Conservation (phyloP, 2,888 invertebrate species). For the Theretra japonica region DNA sequence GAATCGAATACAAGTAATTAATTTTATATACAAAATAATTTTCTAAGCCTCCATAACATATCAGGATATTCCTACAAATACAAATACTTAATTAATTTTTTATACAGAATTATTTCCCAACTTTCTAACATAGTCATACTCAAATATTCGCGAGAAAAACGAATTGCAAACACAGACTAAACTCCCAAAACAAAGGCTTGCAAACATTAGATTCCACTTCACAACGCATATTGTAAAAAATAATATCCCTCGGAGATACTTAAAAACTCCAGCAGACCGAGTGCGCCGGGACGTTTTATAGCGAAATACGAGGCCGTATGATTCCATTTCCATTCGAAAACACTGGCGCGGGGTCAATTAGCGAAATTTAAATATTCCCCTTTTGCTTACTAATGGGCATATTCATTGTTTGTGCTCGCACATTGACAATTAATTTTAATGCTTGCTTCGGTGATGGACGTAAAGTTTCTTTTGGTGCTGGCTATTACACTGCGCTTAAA, state of each 20-base stretch:
- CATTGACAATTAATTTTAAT: slow-evolving; percentile 12
- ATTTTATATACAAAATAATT: too few species aligned
- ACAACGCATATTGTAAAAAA: neutral
- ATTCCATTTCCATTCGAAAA: slow-evolving; percentile 11
- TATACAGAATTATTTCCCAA: neutral
- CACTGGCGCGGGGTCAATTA: slow-evolving; percentile 27
- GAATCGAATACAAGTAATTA: too few species aligned
- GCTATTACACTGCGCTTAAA: too few species aligned
- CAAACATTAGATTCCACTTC: neutral
- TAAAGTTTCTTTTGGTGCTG: too few species aligned
- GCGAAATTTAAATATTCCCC: slow-evolving; percentile 29
- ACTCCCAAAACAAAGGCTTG: neutral
- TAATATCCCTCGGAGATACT: neutral
- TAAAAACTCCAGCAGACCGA: neutral
- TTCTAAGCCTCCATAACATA: too few species aligned
- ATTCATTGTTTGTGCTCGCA: slow-evolving; percentile 19
- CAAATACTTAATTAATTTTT: neutral
- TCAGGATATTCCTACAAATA: neutral
- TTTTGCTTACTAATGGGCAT: slow-evolving; percentile 26
- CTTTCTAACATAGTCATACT: too few species aligned
- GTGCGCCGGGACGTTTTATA: neutral
- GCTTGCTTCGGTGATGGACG: too few species aligned
- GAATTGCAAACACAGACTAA: neutral
- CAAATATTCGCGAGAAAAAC: too few species aligned
- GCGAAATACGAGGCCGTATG: slow-evolving; percentile 10